Evolutionary conservation across 2,888 invertebrate species (phyloP), one percentile per base, ranked within the genome.

Genomic region (Limnephilus lunatus): DNA sequence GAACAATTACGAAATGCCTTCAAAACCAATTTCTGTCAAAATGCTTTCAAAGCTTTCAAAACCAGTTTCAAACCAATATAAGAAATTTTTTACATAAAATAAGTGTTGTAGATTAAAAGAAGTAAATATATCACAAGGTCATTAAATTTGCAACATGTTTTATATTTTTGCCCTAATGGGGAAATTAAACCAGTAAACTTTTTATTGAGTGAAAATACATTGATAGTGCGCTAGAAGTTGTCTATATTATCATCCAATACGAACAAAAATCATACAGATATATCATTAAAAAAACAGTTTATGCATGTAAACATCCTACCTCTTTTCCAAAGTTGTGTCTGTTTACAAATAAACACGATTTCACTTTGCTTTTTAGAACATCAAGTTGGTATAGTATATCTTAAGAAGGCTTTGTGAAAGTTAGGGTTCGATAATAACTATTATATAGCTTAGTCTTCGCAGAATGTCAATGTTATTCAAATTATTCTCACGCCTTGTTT

Each of bases 401-500:
- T 68, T 25, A n/a, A 19, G 25, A 68, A 68, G 68, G 68, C 25
- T 68, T 68, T 68, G 25, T 25, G 68, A 68, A n/a, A 68, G 9
- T 68, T 25, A 68, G 68, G 19, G n/a, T 68, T 68, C 68, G 68
- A 68, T n/a, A 68, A 25, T 9, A 68, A 68, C 1, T 25, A 1
- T 68, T 68, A 68, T 25, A 25, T 68, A 25, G 68, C 25, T 25
- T n/a, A 7, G n/a, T 25, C 68, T 68, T 25, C 25, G 68, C 25
- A 68, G 68, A 68, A 68, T 68, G 68, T 25, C 68, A 68, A 68
- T n/a, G 68, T n/a, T 68, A n/a, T 68, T 68, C 68, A n/a, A 68
- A 68, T 68, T 68, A 68, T n/a, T n/a, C 68, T n/a, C 25, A 25
- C 25, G 68, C 68, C 68, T 81, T 89, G 80, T 80, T 89, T 89